These are phyloP conservation scores for Sebastiscus tertius DNA, from an alignment of 2,797 vertebrate genomes.

Conservation along the genomic window DNA sequence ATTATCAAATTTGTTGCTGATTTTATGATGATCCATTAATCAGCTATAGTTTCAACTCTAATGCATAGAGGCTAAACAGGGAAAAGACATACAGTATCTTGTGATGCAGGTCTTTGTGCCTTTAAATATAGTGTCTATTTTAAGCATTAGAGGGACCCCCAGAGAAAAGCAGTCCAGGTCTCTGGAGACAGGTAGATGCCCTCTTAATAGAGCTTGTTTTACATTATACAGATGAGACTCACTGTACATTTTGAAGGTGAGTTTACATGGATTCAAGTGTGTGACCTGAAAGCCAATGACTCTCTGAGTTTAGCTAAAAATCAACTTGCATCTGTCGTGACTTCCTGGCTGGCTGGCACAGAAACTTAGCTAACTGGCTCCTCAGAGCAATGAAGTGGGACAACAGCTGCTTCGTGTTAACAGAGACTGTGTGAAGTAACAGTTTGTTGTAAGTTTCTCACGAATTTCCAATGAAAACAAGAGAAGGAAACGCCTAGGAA, in stretches of 20 bases:
- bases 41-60: not conserved
- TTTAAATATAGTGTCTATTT: conserved; percentile 23
- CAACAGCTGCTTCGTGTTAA: conserved; percentile 22
- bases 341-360: conserved; percentile 24
- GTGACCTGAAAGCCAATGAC: not conserved
- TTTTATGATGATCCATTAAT: not conserved
- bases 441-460: conserved; percentile 9
- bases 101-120: not conserved
- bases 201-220: not conserved
- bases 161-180: conserved; percentile 3
- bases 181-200: not conserved
- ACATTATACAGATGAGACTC: not conserved
- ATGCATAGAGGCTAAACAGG: not conserved
- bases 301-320: not conserved
- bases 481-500: not conserved
- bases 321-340: conserved; percentile 34
- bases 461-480: not conserved
- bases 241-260: not conserved
- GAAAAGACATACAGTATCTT: not conserved
- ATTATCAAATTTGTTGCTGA: not conserved
- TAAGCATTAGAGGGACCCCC: conserved; percentile 1
- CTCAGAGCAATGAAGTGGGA: conserved; percentile 1
- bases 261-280: not conserved
- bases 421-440: conserved; percentile 5
- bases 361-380: conserved; percentile 42